Evolutionary conservation across 2,888 invertebrate species (phyloP).

Genomic region (Nebria brevicollis): DNA sequence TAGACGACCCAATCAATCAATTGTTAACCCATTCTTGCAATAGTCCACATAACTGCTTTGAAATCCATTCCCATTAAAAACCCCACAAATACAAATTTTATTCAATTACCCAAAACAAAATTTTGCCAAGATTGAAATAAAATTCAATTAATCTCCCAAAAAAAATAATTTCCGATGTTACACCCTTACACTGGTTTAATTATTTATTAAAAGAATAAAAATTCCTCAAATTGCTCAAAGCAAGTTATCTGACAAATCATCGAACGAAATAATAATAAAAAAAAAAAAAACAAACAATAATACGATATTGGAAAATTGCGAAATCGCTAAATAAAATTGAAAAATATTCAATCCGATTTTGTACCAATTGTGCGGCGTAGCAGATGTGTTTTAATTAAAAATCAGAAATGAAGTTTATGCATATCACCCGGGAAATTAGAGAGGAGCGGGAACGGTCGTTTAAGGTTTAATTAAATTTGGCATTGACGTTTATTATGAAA

Average conservation of each 20-base stretch:
- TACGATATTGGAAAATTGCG: background rate
- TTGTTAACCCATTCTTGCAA: background rate
- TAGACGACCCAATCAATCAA: background rate
- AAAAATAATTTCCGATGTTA: no score
- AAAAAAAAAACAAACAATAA: background rate
- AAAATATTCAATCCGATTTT: background rate
- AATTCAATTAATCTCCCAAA: no score
- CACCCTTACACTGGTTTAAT: no score
- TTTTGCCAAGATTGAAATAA: no score
- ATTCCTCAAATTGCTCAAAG: no score
- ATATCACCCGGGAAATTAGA: constrained; percentile 5
- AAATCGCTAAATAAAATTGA: background rate
- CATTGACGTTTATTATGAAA: background rate
- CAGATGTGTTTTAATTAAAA: constrained; percentile 22
- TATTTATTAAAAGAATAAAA: no score
- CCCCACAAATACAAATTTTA: background rate
- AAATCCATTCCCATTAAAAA: no score
- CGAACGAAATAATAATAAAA: no score
- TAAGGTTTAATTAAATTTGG: constrained; percentile 8
- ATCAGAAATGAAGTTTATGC: constrained; percentile 14
- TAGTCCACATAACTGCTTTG: no score
- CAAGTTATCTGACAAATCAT: no score
- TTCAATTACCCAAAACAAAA: no score
- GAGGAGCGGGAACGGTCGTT: background rate
- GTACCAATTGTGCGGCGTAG: background rate